These are phyloP conservation scores for Troides aeacus DNA, from an alignment of 2,888 invertebrate genomes.

Conservation along the genomic window DNA sequence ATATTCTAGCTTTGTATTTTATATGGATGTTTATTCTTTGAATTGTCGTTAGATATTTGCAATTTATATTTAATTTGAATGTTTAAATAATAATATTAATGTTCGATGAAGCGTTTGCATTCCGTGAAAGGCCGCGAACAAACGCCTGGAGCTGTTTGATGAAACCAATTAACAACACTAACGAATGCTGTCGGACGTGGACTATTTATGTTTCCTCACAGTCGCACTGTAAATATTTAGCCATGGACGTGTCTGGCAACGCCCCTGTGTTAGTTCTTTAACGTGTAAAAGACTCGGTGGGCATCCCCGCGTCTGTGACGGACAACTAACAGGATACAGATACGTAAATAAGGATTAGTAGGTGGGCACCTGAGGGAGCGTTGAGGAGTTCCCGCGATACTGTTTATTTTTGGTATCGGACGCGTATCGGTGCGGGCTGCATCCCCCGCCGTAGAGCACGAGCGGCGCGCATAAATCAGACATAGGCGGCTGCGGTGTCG, in stretches of 20 bases:
- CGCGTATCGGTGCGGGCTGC: conserved; percentile 44
- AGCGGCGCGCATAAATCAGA: conserved; percentile 25
- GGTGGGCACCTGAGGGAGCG: conserved; percentile 54
- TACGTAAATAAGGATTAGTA: conserved; percentile 64
- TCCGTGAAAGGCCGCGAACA: conserved; percentile 36
- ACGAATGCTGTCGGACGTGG: conserved; percentile 65
- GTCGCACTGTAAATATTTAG: conserved; percentile 76
- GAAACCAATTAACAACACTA: conserved; percentile 73
- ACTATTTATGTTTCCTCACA: conserved; percentile 75
- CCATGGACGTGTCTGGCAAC: conserved; percentile 67
- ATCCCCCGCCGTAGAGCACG: conserved; percentile 8
- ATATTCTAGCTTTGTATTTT: background rate
- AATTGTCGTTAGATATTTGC: background rate
- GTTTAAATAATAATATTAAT: background rate
- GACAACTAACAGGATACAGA: conserved; percentile 59
- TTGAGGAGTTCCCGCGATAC: conserved; percentile 55
- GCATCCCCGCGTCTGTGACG: conserved; percentile 39
- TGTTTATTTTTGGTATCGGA: conserved; percentile 54
- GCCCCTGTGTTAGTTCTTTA: conserved; percentile 68
- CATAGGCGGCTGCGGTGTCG: conserved; percentile 29
- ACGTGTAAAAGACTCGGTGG: conserved; percentile 59
- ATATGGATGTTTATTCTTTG: background rate
- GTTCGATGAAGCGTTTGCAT: conserved; percentile 19
- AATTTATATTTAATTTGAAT: background rate
- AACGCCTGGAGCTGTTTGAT: conserved; percentile 60